These are phyloP conservation scores for Liposcelis brunnea DNA, from an alignment of 2,888 invertebrate genomes.

Conservation along the genomic window DNA sequence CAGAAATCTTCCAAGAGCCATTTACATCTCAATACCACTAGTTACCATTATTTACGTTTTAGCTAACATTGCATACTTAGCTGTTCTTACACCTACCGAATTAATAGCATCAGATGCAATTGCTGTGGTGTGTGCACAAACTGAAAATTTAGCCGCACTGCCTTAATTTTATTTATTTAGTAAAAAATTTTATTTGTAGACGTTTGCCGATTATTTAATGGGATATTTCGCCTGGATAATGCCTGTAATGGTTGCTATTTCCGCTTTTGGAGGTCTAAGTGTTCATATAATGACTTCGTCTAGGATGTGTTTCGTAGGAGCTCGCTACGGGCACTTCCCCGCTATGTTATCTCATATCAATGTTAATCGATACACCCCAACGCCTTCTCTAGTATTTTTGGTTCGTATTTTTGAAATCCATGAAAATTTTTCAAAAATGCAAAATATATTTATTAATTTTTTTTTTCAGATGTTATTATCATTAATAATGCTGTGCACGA, in stretches of 20 bases:
- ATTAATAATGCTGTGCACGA: constrained; percentile 64
- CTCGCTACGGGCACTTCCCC: constrained; percentile 76
- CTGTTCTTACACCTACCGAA: constrained; percentile 64
- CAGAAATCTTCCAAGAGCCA: constrained; percentile 77
- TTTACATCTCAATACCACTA: constrained; percentile 75
- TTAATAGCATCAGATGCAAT: constrained; percentile 84
- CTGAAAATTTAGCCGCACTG: neutral
- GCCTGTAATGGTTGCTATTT: constrained; percentile 81
- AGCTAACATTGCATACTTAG: constrained; percentile 77
- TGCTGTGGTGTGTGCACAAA: constrained; percentile 58
- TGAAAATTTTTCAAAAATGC: constrained; percentile 5
- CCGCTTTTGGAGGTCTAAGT: constrained; percentile 81
- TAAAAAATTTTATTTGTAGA: constrained; percentile 49
- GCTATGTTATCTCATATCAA: constrained; percentile 62
- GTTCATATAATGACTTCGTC: constrained; percentile 94
- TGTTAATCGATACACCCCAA: constrained; percentile 53
- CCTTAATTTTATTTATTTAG: constrained; percentile 10
- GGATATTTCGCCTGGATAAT: constrained; percentile 63
- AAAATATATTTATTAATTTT: constrained; percentile 6
- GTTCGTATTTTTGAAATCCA: constrained; percentile 32
- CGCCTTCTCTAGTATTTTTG: constrained; percentile 66
- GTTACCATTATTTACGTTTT: constrained; percentile 77
- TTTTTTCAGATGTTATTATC: constrained; percentile 59
- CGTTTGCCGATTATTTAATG: constrained; percentile 61
- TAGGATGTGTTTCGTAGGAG: constrained; percentile 78